These are phyloP conservation scores for Drosophila azteca DNA, from an alignment of 1,140 invertebrate species.

Conservation along the genomic window DNA sequence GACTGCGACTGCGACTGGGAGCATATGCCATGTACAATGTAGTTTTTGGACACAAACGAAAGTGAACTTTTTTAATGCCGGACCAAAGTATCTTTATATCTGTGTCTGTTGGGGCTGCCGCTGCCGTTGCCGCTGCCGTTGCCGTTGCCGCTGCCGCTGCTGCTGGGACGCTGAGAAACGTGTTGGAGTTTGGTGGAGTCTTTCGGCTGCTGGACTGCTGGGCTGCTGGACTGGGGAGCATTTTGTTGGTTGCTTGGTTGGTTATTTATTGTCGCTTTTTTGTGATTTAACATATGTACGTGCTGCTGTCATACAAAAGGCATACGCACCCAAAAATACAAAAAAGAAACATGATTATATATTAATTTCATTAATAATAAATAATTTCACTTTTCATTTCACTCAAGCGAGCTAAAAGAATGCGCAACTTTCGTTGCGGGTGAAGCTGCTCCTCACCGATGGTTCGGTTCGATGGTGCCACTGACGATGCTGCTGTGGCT, in stretches of 20 bases:
- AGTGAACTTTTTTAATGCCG: slow-evolving; percentile 77
- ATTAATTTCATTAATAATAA: slow-evolving; percentile 82
- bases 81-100: slow-evolving; percentile 54
- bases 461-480: too few relatives aligned
- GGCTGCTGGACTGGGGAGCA: slow-evolving; percentile 20
- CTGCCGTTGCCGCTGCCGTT: too few relatives aligned
- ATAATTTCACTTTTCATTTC: slow-evolving; percentile 82
- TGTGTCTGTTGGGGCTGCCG: slow-evolving; percentile 15
- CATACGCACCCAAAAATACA: slow-evolving; percentile 45
- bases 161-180: slow-evolving; percentile 42
- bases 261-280: slow-evolving; percentile 78
- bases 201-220: slow-evolving; percentile 30
- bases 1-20: too few relatives aligned
- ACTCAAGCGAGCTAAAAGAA: slow-evolving; percentile 62
- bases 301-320: slow-evolving; percentile 68
- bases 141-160: slow-evolving; percentile 19
- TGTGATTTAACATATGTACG: slow-evolving; percentile 81
- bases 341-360: slow-evolving; percentile 64
- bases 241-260: slow-evolving; percentile 22
- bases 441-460: slow-evolving; percentile 32
- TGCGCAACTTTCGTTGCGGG: slow-evolving; percentile 78
- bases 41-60: slow-evolving; percentile 78
- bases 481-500: not conserved
- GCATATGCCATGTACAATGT: slow-evolving; percentile 45
- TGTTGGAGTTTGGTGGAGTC: slow-evolving; percentile 55